Conservation (phyloP, 2,113 vertebrate genomes). For the Morone saxatilis region DNA sequence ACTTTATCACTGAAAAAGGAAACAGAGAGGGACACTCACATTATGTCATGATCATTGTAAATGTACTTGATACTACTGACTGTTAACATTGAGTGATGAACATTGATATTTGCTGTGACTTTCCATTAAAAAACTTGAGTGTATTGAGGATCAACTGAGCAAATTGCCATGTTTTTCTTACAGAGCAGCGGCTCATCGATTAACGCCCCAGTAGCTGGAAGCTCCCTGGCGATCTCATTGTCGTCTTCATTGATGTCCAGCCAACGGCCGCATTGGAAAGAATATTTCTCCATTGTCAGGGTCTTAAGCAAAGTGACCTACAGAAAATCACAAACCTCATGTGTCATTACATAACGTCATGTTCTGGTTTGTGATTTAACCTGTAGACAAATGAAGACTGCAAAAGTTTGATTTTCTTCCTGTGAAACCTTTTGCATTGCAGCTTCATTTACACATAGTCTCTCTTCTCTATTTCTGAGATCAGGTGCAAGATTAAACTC, state of each 20-base stretch:
- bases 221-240: slow-evolving; percentile 93
- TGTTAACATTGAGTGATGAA: neutral
- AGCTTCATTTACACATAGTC: neutral
- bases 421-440: neutral
- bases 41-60: neutral
- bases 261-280: slow-evolving; percentile 94
- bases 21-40: neutral
- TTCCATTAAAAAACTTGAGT: neutral
- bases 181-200: slow-evolving; percentile 90
- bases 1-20: slow-evolving; percentile 89
- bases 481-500: slow-evolving; percentile 5
- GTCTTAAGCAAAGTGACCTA: slow-evolving; percentile 95
- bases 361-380: neutral
- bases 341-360: neutral
- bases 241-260: slow-evolving; percentile 97
- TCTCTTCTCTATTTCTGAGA: neutral
- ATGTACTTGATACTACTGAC: neutral
- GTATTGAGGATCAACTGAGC: neutral
- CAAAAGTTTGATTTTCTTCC: neutral
- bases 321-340: slow-evolving; percentile 13
- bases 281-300: slow-evolving; percentile 94
- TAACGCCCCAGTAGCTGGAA: slow-evolving; percentile 88
- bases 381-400: slow-evolving; percentile 4
- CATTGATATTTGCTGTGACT: neutral
- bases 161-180: slow-evolving; percentile 70